Evolutionary conservation across 1,140 invertebrate species (phyloP), one percentile per base, ranked within the genome.

Genomic region (Scaptomyza montana): DNA sequence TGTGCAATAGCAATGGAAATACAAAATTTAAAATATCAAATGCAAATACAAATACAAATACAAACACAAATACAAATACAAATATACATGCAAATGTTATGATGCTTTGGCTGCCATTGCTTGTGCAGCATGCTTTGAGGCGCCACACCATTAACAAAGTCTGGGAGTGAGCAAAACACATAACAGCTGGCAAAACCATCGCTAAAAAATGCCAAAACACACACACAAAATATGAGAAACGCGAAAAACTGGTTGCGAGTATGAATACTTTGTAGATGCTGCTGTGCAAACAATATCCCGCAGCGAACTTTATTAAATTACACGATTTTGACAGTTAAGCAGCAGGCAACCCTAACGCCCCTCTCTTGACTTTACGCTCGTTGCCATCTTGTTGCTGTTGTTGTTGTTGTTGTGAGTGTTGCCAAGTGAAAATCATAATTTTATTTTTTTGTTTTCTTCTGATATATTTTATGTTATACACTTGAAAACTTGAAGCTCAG

Each of bases 271-370:
- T 25, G 21, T 25, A 76, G 75, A 64, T 76, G 63, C 64, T 66
- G 75, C 82, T 76, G 67, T 64, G 73, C 76, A 71, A 80, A 90
- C 78, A 91, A 89, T 91, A 90, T 90, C 89, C 89, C 84, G 89
- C 89, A 74, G 89, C 76, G 89, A 90, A 90, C 89, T 90, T 90
- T 90, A 90, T 90, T 90, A 90, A 90, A 90, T 90, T 90, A 90
- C 89, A 89, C 80, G 75, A 87, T 90, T 90, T 90, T 90, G 82
- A 90, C 89, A 89, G 89, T 87, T 87, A 87, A 82, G 84, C 82
- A 86, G 86, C 71, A 75, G 62, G 56, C 61, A 30, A 45, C 54
- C 59, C 53, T 33, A 39, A n/a, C 16, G 16, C 41, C 47, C 46
- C 39, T 10, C 41, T n/a, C 16, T 25, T 51, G 25, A 60, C 60